These are phyloP conservation scores for Acrobasis consociella DNA, from an alignment of 2,888 invertebrate species.

Conservation along the genomic window DNA sequence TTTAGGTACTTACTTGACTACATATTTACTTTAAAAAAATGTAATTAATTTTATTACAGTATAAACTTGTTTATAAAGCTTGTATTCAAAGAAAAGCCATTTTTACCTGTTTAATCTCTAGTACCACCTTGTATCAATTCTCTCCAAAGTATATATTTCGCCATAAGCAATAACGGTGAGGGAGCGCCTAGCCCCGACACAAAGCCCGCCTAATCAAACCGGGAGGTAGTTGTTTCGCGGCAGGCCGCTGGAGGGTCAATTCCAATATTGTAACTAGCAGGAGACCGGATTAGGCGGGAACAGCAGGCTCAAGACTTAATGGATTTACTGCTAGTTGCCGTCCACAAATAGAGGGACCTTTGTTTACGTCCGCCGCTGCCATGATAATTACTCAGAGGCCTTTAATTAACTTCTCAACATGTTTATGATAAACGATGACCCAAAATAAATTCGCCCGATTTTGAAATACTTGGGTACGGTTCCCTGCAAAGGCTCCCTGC, in stretches of 20 bases:
- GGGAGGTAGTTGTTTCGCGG: conserved; percentile 15
- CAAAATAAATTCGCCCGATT: conserved; percentile 2
- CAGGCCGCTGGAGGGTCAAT: conserved; percentile 32
- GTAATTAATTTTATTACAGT: no score
- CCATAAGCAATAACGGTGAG: conserved; percentile 1
- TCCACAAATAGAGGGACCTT: conserved; percentile 42
- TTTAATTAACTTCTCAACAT: conserved; percentile 36
- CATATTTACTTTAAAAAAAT: no score
- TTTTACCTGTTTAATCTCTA: no score
- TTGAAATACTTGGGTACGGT: neutral
- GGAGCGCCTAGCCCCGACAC: conserved; percentile 14
- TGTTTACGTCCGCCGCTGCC: conserved; percentile 39
- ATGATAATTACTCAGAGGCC: conserved; percentile 34
- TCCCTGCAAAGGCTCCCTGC: no score
- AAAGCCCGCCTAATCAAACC: conserved; percentile 29
- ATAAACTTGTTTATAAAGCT: no score
- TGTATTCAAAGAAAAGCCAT: no score
- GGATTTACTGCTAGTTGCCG: conserved; percentile 51
- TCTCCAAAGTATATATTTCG: neutral
- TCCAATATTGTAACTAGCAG: conserved; percentile 40
- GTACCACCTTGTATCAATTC: neutral
- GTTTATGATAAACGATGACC: conserved; percentile 28
- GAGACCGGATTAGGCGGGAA: conserved; percentile 49
- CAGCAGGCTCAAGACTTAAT: conserved; percentile 50
- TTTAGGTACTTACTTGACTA: no score